Evolutionary conservation across 2,888 invertebrate genomes (phyloP).

Genomic region (Acleris sparsana): DNA sequence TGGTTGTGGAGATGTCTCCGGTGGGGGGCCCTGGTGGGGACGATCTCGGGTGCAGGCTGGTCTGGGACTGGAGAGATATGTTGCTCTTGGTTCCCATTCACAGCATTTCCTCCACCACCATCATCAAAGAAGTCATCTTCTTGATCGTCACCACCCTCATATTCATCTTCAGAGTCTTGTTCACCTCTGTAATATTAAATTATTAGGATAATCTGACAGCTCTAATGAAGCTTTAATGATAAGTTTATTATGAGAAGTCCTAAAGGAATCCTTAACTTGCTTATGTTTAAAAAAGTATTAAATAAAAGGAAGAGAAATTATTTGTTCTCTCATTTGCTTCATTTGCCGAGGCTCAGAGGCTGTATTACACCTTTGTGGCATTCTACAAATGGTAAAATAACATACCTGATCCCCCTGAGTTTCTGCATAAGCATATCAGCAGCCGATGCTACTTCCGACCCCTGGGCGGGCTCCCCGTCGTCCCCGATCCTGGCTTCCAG

Average conservation of each 20-base stretch:
- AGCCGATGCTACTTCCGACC: conserved; percentile 65
- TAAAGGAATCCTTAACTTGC: no score
- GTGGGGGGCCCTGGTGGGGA: conserved; percentile 60
- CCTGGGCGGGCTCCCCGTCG: conserved; percentile 52
- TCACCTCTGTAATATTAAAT: conserved; percentile 52
- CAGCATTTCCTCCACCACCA: conserved; percentile 62
- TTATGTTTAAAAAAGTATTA: no score
- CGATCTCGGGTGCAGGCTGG: conserved; percentile 48
- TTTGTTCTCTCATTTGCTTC: no score
- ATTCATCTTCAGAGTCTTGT: conserved; percentile 61
- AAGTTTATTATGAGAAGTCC: no score
- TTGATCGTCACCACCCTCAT: conserved; percentile 64
- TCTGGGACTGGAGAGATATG: conserved; percentile 43
- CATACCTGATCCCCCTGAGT: conserved; percentile 67
- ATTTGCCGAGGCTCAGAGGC: no score
- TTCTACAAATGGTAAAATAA: neutral
- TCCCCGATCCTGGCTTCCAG: conserved; percentile 65
- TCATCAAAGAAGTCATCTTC: conserved; percentile 61
- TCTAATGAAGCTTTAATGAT: no score
- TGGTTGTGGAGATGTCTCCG: conserved; percentile 81
- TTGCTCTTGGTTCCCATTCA: conserved; percentile 65
- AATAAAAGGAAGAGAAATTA: no score
- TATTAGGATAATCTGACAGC: neutral
- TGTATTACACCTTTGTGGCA: neutral
- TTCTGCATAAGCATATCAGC: conserved; percentile 65